Evolutionary conservation across 2,797 vertebrate genomes (phyloP), one percentile per base, ranked within the genome.

Genomic region (Nasua narica): DNA sequence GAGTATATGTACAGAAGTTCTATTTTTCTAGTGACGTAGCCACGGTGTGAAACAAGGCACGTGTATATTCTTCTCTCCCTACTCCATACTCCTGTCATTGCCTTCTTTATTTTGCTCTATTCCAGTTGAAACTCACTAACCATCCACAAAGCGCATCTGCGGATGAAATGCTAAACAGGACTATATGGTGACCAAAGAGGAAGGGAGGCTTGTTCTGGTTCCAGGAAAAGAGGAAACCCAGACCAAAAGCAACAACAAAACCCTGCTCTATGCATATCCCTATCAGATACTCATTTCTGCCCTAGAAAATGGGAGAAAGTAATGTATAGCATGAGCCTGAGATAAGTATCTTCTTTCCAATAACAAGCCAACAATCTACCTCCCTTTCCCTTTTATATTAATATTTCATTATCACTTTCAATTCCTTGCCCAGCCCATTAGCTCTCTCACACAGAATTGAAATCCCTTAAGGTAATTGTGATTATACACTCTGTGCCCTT

Each of bases 401-500:
- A 54, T 82, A 60, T 40, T 96, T 60, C 89, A 72, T 95, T 1
- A 27, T 90, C 83, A 70, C 88, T 88, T 97, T 95, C 89, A 82
- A 11, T 65, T 79, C 82, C 94, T 56, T 91, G 88, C 70, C 94
- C 92, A 89, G 87, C 50, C 0, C 1, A 0, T 98, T 96, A 88
- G 40, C 43, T 97, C 91, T 93, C 84, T 56, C 92, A 52, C 56
- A 94, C 95, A 88, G 82, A 90, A 95, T 76, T 62, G 96, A 83
- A 86, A 96, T 88, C 88, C 69, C 97, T 97, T 96, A 93, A 96
- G 97, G 85, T 94, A 95, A 82, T 97, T 95, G 83, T 94, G 87
- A 91, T 97, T 98, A 98, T 98, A 97, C 84, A 96, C 93, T 97
- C 93, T 96, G 78, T 98, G 87, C 92, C 97, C 95, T 95, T 98